Evolutionary conservation across 2,113 vertebrate species (phyloP), one percentile per base, ranked within the genome.

Genomic region (Caloenas nicobarica): DNA sequence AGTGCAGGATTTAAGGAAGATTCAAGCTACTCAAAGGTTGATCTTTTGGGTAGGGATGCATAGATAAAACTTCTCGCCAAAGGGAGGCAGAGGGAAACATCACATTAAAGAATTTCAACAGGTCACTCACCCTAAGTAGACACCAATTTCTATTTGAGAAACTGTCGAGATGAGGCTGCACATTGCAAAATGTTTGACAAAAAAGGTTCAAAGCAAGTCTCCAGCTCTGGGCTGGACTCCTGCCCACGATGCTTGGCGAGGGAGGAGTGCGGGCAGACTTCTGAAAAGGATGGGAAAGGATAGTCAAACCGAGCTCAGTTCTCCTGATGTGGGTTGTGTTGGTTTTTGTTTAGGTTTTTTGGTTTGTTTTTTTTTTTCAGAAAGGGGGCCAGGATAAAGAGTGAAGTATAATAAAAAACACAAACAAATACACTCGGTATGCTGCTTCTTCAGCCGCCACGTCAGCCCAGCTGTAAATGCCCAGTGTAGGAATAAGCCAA

Each of bases 401-500:
- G 61, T 84, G 65, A 92, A 88, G 77, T 89, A 91, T 79, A 86
- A 84, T 78, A 94, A 84, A 86, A 95, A 81, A 64, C 56, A 80
- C n/a, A 97, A 95, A 96, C 77, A 87, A 96, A 85, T 69, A 78
- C 64, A 90, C 68, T 76, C 33, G 26, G 51, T 95, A 53, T 89
- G 91, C 68, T 93, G 28, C 95, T 95, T 86, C 95, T 91, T 81
- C 86, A 96, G 91, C 80, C 89, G 97, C 97, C 97, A 96, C 81
- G 90, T 97, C 92, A 97, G 90, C 92, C 97, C 95, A 66, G 89
- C 93, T 94, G 86, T 92, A 94, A 93, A 89, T 95, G 93, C 91
- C 96, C 86, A 58, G 61, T 33, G 74, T 73, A 93, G 91, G 77
- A 88, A 79, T 48, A 46, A 96, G 95, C 97, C 98, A 96, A 95